Evolutionary conservation across 2,888 invertebrate species (phyloP), one percentile per base, ranked within the genome.

Genomic region (Cryptocheilus praepositus): DNA sequence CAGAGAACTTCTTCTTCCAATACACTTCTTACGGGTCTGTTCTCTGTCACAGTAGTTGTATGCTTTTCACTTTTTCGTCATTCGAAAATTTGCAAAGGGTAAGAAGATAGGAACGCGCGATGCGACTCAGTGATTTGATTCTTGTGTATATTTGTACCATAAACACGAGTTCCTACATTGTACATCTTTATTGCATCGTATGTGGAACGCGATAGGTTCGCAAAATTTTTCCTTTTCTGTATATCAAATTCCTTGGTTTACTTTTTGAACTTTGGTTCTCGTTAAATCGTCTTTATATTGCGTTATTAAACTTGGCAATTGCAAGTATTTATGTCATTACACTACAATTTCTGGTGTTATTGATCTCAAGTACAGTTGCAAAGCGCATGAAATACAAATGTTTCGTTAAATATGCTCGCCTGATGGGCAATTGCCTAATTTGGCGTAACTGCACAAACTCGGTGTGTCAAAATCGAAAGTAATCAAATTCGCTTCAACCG

Each of bases 1-100:
- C 88, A 86, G 86, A 87, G 83, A 85, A 85, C 83, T 73, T 82
- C 85, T 82, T 85, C 87, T 84, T 83, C 86, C 83, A 87, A 88
- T 86, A 83, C 86, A 85, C 83, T 84, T 76, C 83, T 84, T 76
- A 88, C 81, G 87, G 88, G 88, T 88, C 88, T 88, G 88, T 88
- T 88, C 76, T 83, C 83, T 86, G 82, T 85, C 84, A 86, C 83
- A 84, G 81, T 83, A 85, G 81, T 80, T 83, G 79, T 84, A 84
- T 79, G 83, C 83, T 86, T 85, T 72, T 16, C 75, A 72, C 57
- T 61, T 58, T 77, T 60, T 71, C 65, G 64, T 58, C 61, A 66
- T 22, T 66, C 64, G 60, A 51, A 54, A 54, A 61, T 74, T 49
- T 51, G 59, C 51, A 61, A 69, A 52, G 63, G 67, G 74, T 51